Evolutionary conservation across 2,797 vertebrate species (phyloP).

Genomic region (Hemitrygon akajei): DNA sequence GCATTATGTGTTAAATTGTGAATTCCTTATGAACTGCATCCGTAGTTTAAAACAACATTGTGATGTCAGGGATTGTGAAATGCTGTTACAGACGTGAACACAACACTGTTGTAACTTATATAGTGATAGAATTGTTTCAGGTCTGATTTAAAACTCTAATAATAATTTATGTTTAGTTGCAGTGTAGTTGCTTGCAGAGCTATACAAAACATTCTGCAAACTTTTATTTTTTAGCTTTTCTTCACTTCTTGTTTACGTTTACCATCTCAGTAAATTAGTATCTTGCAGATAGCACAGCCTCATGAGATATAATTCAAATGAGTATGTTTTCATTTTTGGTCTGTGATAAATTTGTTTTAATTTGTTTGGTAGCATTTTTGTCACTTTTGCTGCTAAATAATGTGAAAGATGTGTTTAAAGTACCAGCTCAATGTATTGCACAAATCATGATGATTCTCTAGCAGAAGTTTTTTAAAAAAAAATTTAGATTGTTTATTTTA

Average conservation of each 20-base stretch:
- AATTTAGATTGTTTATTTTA: constrained; percentile 51
- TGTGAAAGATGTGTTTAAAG: constrained; percentile 46
- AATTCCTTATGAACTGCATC: constrained; percentile 49
- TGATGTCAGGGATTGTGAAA: constrained; percentile 59
- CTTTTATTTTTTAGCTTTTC: constrained; percentile 35
- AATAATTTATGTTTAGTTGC: constrained; percentile 52
- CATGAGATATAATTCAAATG: constrained; percentile 51
- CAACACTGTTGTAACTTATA: constrained; percentile 64
- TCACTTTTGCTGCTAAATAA: constrained; percentile 54
- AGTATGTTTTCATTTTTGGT: constrained; percentile 56
- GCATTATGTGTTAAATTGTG: constrained; percentile 53
- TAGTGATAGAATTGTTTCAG: constrained; percentile 59
- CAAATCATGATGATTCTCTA: constrained; percentile 47
- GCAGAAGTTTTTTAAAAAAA: constrained; percentile 49
- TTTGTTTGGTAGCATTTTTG: constrained; percentile 60
- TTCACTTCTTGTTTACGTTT: constrained; percentile 57
- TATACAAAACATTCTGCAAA: constrained; percentile 47
- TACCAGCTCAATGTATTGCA: constrained; percentile 54
- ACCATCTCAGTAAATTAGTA: constrained; percentile 69
- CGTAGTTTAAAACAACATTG: constrained; percentile 43
- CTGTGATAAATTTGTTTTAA: constrained; percentile 53
- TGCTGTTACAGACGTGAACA: constrained; percentile 59
- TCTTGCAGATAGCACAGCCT: neutral
- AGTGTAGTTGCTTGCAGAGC: constrained; percentile 55
- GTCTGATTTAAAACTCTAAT: constrained; percentile 50